Conservation (phyloP, 2,888 invertebrate genomes). For the Chouioia cunea region DNA sequence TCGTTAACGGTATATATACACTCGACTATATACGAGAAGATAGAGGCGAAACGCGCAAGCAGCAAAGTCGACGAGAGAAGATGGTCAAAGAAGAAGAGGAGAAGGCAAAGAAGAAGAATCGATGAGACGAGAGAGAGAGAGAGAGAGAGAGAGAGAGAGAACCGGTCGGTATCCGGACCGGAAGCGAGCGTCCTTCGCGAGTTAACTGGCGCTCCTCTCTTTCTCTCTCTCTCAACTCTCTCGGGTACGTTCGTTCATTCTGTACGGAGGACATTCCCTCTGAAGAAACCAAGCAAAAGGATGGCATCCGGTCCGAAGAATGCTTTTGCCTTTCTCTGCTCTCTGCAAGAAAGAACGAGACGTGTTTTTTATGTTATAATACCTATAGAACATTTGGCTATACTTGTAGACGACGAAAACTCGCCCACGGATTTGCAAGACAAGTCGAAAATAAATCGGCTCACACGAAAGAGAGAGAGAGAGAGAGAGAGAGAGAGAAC, state of each 20-base stretch:
- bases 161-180: constrained; percentile 68
- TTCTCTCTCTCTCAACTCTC: constrained; percentile 45
- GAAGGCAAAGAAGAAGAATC: constrained; percentile 12
- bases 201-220: constrained; percentile 50
- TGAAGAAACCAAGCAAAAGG: constrained; percentile 54
- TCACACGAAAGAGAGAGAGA: too few species aligned
- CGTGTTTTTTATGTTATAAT: too few species aligned
- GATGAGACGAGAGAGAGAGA: constrained; percentile 35
- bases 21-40: not conserved
- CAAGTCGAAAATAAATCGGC: too few species aligned
- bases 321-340: too few species aligned
- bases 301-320: constrained; percentile 29
- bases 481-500: constrained; percentile 4
- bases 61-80: not conserved
- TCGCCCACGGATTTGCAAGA: too few species aligned
- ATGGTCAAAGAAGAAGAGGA: not conserved
- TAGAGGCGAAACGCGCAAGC: not conserved
- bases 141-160: constrained; percentile 50
- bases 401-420: too few species aligned
- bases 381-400: too few species aligned
- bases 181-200: constrained; percentile 63
- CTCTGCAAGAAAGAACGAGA: too few species aligned
- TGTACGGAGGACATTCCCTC: constrained; percentile 51
- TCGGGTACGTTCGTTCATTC: not conserved
- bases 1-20: too few species aligned